These are phyloP conservation scores for Hystrix brachyura DNA, from an alignment of 2,113 vertebrate species.

Conservation along the genomic window DNA sequence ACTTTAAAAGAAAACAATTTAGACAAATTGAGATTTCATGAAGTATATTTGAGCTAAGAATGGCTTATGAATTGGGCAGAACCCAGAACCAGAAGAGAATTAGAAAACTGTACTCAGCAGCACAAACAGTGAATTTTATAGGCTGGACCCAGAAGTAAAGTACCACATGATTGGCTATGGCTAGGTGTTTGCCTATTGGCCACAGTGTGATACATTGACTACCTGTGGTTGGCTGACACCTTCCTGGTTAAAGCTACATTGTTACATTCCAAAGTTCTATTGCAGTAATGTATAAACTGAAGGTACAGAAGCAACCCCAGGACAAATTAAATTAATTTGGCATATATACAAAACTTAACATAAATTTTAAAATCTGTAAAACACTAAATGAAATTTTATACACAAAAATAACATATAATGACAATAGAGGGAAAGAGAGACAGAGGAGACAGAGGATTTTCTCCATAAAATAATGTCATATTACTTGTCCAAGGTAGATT, in stretches of 20 bases:
- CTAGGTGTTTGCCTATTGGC: background rate
- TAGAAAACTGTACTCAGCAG: background rate
- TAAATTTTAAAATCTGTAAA: background rate
- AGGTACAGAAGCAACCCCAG: background rate
- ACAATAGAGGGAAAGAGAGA: background rate
- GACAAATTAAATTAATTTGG: background rate
- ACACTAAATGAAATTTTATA: background rate
- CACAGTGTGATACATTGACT: background rate
- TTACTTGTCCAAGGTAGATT: background rate
- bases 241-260: background rate
- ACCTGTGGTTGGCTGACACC: accelerated
- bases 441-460: background rate
- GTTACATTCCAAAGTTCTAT: background rate
- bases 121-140: too few species aligned
- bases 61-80: background rate
- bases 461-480: background rate
- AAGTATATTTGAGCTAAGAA: background rate
- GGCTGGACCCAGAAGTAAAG: background rate
- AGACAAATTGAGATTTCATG: background rate
- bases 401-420: background rate
- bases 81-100: background rate
- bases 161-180: background rate
- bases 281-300: background rate
- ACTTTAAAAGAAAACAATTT: background rate
- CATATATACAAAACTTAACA: background rate